These are phyloP conservation scores for Conomelus anceps DNA, from an alignment of 2,888 invertebrate species.

Conservation along the genomic window DNA sequence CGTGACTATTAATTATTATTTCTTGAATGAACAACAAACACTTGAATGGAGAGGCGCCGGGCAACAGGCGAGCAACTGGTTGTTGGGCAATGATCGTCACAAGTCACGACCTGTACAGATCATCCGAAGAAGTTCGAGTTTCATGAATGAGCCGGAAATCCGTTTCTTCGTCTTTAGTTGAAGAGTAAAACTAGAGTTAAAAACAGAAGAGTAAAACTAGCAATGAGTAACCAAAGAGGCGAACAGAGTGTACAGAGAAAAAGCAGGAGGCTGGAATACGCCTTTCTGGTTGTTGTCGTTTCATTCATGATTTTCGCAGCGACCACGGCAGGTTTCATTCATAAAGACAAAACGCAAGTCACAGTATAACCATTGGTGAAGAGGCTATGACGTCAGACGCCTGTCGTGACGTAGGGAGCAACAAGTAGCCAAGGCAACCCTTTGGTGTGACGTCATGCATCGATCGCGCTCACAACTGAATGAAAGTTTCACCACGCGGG, in stretches of 20 bases:
- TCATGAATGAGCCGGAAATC: background rate
- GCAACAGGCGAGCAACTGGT: background rate
- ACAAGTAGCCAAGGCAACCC: background rate
- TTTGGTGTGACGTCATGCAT: background rate
- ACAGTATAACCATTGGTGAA: background rate
- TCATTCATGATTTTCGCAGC: background rate
- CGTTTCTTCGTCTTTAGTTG: background rate
- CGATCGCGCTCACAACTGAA: background rate
- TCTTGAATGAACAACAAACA: background rate
- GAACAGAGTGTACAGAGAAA: background rate
- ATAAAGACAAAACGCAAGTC: background rate
- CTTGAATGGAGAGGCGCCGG: background rate
- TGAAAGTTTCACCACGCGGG: background rate
- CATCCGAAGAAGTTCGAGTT: background rate
- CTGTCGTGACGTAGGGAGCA: background rate
- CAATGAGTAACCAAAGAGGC: background rate
- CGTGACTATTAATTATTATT: background rate
- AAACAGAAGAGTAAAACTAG: background rate
- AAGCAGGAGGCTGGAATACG: background rate
- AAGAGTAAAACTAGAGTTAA: background rate
- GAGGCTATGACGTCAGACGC: background rate
- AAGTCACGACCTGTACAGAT: background rate
- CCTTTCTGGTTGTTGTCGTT: background rate
- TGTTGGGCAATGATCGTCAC: background rate
- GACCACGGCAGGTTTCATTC: background rate